Conservation (phyloP, 2,113 vertebrate genomes). For the Heterotilapia buettikoferi region DNA sequence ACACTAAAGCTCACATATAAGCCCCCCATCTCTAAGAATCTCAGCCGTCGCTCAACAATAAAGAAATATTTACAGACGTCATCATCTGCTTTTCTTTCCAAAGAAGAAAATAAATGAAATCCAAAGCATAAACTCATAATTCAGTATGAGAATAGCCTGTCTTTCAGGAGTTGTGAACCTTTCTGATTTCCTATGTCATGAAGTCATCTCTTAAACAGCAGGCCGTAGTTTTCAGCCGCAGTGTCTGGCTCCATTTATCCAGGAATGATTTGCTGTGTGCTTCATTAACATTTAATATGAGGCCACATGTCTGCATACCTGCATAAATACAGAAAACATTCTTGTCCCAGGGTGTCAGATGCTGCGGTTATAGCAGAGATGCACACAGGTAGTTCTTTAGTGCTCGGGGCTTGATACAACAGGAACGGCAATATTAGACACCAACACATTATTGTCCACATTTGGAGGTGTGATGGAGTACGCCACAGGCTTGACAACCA, state of each 20-base stretch:
- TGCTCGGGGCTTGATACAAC: neutral
- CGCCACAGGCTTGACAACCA: neutral
- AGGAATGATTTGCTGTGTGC: neutral
- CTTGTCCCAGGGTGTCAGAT: neutral
- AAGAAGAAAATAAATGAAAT: neutral
- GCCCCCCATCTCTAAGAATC: neutral
- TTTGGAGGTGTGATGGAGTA: neutral
- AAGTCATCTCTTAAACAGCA: neutral
- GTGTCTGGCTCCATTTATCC: neutral
- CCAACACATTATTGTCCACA: neutral
- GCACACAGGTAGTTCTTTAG: neutral
- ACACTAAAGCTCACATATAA: neutral
- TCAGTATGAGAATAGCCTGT: neutral
- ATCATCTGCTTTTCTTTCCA: neutral
- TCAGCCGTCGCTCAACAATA: neutral
- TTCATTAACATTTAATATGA: neutral
- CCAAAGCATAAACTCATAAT: neutral
- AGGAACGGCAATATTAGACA: neutral
- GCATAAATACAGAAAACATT: neutral
- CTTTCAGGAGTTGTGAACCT: neutral
- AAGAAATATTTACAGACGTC: accelerated
- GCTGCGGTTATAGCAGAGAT: neutral
- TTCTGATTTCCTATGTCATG: neutral
- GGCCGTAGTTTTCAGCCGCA: accelerated
- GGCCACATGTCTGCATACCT: neutral